phyloP scores from a whole-genome alignment of 1,140 invertebrate species.

The Conus betulinus region DNA sequence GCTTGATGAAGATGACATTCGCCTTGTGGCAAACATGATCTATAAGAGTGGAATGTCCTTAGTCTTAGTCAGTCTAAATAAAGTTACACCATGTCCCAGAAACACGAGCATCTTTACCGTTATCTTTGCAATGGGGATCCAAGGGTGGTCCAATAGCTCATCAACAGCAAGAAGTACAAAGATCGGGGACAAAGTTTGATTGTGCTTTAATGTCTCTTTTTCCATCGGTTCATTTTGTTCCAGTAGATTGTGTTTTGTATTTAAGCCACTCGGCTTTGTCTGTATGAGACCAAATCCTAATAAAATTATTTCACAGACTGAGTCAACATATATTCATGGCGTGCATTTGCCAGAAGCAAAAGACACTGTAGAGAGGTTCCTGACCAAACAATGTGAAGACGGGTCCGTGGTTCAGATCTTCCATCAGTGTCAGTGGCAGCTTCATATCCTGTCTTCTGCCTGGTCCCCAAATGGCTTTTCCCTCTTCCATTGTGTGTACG shows the following conservation, averaged over 20 bases:
- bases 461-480: neutral
- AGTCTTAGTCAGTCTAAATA: neutral
- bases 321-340: neutral
- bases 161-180: neutral
- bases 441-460: neutral
- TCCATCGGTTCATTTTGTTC: neutral
- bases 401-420: constrained; percentile 23
- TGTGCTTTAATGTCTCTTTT: neutral
- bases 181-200: neutral
- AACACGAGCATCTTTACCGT: neutral
- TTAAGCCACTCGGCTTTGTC: neutral
- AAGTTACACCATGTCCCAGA: neutral
- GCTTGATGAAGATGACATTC: neutral
- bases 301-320: neutral
- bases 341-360: neutral
- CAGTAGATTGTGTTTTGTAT: neutral
- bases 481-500: neutral
- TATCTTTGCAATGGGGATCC: constrained; percentile 6
- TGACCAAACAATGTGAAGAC: constrained; percentile 9
- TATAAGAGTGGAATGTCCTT: neutral
- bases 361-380: neutral
- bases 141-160: neutral
- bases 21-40: neutral
- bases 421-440: neutral
- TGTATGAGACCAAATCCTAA: constrained; percentile 21